Conservation (phyloP, 2,888 invertebrate species). For the Eilema griseolum region DNA sequence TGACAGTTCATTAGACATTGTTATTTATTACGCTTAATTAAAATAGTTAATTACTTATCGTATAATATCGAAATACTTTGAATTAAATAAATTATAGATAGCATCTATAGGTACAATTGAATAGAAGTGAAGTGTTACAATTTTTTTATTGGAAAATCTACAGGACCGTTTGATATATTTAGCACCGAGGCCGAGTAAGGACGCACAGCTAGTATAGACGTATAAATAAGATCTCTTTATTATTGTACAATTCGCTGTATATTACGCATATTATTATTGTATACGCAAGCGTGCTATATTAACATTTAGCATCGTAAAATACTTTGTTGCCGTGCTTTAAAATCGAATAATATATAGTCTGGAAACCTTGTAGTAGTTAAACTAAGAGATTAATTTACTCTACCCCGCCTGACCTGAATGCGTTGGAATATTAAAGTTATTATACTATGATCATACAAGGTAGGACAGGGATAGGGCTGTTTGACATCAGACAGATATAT, state of each 20-base stretch:
- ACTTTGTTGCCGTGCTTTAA: conserved; percentile 14
- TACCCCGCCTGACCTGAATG: not conserved
- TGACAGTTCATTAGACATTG: conserved; percentile 1
- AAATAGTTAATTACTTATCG: not conserved
- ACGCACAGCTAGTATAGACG: no score
- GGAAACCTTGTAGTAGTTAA: not conserved
- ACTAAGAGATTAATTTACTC: not conserved
- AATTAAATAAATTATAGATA: not conserved
- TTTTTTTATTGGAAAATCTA: no score
- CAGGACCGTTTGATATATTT: no score
- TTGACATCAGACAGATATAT: no score
- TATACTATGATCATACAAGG: no score
- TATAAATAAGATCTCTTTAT: no score
- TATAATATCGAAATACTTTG: not conserved
- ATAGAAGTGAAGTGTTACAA: no score
- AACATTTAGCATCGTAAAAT: conserved; percentile 18
- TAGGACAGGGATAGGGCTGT: no score
- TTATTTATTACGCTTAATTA: not conserved
- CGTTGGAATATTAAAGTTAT: not conserved
- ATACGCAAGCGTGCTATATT: conserved; percentile 10
- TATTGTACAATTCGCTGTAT: not conserved
- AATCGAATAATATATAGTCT: not conserved
- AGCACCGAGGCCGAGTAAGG: no score
- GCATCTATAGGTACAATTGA: not conserved
- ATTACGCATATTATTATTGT: not conserved